Evolutionary conservation across 2,888 invertebrate species (phyloP).

Genomic region (Trachelus stipa): DNA sequence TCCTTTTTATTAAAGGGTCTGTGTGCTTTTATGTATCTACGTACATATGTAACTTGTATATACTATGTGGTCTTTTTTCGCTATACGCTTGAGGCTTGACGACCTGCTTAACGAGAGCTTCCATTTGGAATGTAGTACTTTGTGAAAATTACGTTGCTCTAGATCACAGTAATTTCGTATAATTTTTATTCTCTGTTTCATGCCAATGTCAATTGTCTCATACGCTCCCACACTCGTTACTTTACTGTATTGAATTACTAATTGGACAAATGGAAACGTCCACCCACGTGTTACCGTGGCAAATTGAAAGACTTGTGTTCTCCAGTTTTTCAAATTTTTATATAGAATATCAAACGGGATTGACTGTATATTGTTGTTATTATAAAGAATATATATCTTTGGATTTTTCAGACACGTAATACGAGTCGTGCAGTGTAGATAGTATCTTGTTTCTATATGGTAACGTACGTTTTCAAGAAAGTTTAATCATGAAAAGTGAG

Average conservation of each 20-base stretch:
- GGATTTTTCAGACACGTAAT: too few relatives aligned
- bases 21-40: neutral
- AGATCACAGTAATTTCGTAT: neutral
- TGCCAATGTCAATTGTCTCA: neutral
- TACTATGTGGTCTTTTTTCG: neutral
- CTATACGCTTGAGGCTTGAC: neutral
- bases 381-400: too few relatives aligned
- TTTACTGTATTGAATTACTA: neutral
- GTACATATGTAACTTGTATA: neutral
- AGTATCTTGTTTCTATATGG: too few relatives aligned
- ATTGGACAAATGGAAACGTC: neutral
- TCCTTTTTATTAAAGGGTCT: neutral
- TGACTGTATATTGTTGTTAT: too few relatives aligned
- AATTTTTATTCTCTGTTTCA: neutral
- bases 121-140: neutral
- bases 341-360: too few relatives aligned
- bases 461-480: too few relatives aligned
- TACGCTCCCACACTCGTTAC: neutral
- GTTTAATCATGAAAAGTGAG: neutral
- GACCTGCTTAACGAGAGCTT: neutral
- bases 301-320: too few relatives aligned
- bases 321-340: too few relatives aligned
- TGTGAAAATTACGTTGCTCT: neutral
- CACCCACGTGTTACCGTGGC: neutral
- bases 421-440: too few relatives aligned